Evolutionary conservation across 2,113 vertebrate species (phyloP), one percentile per base, ranked within the genome.

Genomic region (Paradoxurus hermaphroditus): DNA sequence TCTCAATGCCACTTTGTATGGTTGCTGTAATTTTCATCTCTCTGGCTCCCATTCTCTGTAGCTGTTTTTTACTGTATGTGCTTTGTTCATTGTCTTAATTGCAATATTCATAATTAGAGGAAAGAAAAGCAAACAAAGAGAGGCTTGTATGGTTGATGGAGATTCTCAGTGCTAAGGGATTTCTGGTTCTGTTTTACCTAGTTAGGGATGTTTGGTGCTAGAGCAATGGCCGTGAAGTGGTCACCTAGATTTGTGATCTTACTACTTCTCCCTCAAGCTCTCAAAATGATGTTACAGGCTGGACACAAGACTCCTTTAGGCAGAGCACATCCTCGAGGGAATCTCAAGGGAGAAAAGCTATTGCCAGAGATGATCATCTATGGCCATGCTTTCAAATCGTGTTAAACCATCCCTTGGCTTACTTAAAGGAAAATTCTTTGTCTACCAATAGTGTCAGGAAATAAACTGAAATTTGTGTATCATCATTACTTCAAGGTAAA

Each of bases 1-100:
- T 36, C 70, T 97, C 70, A 96, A 92, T 93, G 59, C 79, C 78
- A 18, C 98, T 98, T 95, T 98, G 97, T 98, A 83, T 77, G 78
- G 82, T 96, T 91, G 67, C 70, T 46, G 36, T 15, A 65, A 46
- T 93, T 88, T 97, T 92, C 63, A 97, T 96, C 97, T 97, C 62
- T 75, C 67, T 44, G 8, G 6, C 86, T 86, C 82, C 19, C 79
- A 7, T 44, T 82, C 91, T 90, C 2, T 82, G 31, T 56, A 91
- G 44, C 81, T 86, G 51, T 92, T 56, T 78, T 70, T 87, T 85
- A 93, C 97, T 97, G 96, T 85, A 73, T 39, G 49, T 46, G 86
- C 97, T 96, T 97, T 97, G 82, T 89, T 83, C 34, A 23, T 95
- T 97, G 96, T 97, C 90, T 93, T 31, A 29, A 72, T 36, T 81